phyloP scores from a whole-genome alignment of 2,113 vertebrate species.

The Nerophis lumbriciformis region DNA sequence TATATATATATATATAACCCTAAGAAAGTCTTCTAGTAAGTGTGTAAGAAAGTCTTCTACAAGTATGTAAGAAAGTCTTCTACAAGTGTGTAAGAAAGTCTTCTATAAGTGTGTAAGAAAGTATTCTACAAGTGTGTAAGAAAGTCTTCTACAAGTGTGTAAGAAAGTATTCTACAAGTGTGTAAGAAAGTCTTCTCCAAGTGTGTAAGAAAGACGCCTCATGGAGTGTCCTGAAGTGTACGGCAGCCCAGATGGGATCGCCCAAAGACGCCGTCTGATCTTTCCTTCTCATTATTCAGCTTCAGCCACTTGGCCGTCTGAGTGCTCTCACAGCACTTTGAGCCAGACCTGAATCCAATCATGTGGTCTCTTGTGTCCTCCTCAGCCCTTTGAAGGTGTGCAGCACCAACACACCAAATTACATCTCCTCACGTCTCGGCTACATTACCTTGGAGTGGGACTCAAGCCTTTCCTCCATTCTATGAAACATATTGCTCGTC shows the following conservation, averaged over 20 bases:
- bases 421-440: conserved; percentile 34
- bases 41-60: too few species aligned
- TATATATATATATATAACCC: too few species aligned
- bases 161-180: too few species aligned
- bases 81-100: too few species aligned
- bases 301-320: conserved; percentile 50
- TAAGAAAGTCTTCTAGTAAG: too few species aligned
- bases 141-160: too few species aligned
- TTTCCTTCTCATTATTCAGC: conserved; percentile 55
- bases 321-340: conserved; percentile 61
- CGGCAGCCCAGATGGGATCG: conserved; percentile 52
- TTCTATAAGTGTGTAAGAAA: too few species aligned
- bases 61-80: too few species aligned
- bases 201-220: conserved; percentile 15
- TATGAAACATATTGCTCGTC: conserved; percentile 8
- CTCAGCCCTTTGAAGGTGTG: conserved; percentile 51
- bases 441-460: conserved; percentile 9
- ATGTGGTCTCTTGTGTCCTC: conserved; percentile 45
- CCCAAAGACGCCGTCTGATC: conserved; percentile 56
- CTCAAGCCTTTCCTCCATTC: conserved; percentile 7
- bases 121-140: too few species aligned
- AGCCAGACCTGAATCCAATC: conserved; percentile 58
- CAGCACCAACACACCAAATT: conserved; percentile 23
- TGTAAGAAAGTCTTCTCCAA: too few species aligned
- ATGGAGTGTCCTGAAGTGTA: conserved; percentile 42